phyloP scores from a whole-genome alignment of 2,888 invertebrate genomes.

The Ichneumoninae sp. region DNA sequence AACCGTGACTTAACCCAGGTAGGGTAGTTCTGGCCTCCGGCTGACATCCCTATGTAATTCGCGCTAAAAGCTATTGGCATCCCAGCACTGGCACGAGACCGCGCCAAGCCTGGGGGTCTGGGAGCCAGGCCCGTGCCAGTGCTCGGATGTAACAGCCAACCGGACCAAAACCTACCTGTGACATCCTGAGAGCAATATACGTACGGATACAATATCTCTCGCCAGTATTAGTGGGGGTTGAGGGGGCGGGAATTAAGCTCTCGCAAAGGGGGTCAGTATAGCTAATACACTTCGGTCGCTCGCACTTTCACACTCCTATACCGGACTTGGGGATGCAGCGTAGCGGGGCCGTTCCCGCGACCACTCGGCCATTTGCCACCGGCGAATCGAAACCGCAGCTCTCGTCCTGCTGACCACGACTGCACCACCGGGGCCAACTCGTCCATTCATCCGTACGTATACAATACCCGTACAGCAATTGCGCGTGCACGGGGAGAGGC shows the following conservation, averaged over 20 bases:
- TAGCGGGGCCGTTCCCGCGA: constrained; percentile 65
- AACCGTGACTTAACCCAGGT: too few relatives aligned
- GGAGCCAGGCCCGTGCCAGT: too few relatives aligned
- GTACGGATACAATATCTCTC: neutral
- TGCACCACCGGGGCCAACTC: constrained; percentile 61
- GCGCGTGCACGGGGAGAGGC: neutral
- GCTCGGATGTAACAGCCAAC: too few relatives aligned
- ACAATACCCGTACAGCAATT: constrained; percentile 8
- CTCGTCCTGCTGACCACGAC: constrained; percentile 69
- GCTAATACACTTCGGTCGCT: constrained; percentile 26
- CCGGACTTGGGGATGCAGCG: constrained; percentile 27
- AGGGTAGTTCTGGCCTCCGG: too few relatives aligned
- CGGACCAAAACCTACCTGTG: neutral
- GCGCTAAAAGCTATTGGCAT: neutral
- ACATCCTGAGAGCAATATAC: neutral
- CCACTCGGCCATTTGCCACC: constrained; percentile 75
- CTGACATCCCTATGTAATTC: neutral
- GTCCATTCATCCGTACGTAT: constrained; percentile 52
- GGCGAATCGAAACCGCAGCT: constrained; percentile 77
- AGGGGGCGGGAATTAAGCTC: neutral
- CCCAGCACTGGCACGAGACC: too few relatives aligned
- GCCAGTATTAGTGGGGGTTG: neutral
- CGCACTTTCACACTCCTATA: constrained; percentile 35
- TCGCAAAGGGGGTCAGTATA: constrained; percentile 31
- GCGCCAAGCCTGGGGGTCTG: too few relatives aligned